Percentiles rank a stretch among this genome's conserved stretches.
These are phyloP conservation scores for Phoebastria nigripes DNA, from an alignment of 2,797 vertebrate species.

Conservation along the genomic window DNA sequence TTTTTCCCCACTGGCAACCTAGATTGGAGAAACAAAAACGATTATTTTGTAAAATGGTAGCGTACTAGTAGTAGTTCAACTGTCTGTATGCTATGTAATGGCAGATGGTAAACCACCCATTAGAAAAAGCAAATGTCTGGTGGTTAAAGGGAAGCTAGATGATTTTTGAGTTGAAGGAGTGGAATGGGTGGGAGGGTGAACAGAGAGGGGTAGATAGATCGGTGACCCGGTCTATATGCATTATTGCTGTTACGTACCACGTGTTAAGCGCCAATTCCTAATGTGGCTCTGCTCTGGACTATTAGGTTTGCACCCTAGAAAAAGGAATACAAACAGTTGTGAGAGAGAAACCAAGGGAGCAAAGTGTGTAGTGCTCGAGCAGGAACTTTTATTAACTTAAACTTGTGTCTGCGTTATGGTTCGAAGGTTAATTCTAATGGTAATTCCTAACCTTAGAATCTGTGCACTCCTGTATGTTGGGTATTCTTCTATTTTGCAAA, in stretches of 20 bases:
- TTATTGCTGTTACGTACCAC: background rate
- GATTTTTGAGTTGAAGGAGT: background rate
- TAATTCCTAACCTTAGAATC: background rate
- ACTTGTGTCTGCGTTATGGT: background rate
- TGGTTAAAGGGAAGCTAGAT: background rate
- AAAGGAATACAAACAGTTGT: background rate
- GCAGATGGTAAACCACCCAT: background rate
- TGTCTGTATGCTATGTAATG: no score
- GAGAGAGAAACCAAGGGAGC: background rate
- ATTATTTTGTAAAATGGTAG: background rate
- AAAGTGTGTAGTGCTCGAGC: background rate
- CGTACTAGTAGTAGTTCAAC: background rate
- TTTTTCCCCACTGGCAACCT: background rate
- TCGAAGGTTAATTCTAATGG: background rate
- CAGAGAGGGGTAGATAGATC: background rate
- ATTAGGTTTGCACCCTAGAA: conserved; percentile 48
- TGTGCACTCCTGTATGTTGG: rapidly evolving
- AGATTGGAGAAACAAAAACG: background rate
- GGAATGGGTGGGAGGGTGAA: background rate
- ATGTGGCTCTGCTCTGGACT: conserved; percentile 21
- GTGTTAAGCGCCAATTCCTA: conserved; percentile 14
- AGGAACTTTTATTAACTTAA: background rate
- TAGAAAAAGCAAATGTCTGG: background rate
- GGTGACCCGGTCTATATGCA: rapidly evolving
- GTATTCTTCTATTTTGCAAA: background rate